These are phyloP conservation scores for Glossosoma conforme DNA, from an alignment of 1,140 invertebrate genomes.

Conservation along the genomic window DNA sequence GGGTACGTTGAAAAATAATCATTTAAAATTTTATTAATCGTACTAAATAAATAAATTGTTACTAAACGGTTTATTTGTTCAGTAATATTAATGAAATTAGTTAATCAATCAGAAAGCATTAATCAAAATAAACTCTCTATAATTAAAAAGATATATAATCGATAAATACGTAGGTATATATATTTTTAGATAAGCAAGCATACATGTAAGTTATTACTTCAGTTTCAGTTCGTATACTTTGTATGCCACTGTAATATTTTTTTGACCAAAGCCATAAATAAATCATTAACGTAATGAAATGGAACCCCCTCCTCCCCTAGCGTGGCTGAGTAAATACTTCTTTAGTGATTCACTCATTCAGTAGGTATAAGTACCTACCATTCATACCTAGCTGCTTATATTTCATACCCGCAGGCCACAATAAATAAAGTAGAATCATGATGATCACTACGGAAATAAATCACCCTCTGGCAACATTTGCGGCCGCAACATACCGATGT, in stretches of 20 bases:
- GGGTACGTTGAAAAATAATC: too few relatives aligned
- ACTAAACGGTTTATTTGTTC: too few relatives aligned
- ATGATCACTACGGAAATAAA: slow-evolving; percentile 4
- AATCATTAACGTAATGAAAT: neutral
- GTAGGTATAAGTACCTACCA: neutral
- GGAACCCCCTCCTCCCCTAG: neutral
- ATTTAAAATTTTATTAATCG: too few relatives aligned
- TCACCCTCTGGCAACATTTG: neutral
- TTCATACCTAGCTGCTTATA: neutral
- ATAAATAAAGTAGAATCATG: slow-evolving; percentile 5
- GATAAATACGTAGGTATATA: too few relatives aligned
- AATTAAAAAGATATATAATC: too few relatives aligned
- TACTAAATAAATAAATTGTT: too few relatives aligned
- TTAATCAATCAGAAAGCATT: too few relatives aligned
- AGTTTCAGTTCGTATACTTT: neutral
- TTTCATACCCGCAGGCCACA: neutral
- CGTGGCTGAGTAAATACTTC: neutral
- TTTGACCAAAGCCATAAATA: neutral
- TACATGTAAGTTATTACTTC: too few relatives aligned
- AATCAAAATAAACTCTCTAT: too few relatives aligned
- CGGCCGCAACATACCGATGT: neutral
- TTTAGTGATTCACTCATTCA: too few relatives aligned
- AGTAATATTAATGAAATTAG: too few relatives aligned
- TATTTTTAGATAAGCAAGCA: too few relatives aligned
- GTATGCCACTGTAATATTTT: neutral